Conservation (phyloP, 2,888 invertebrate species). For the Bombylius discolor region DNA sequence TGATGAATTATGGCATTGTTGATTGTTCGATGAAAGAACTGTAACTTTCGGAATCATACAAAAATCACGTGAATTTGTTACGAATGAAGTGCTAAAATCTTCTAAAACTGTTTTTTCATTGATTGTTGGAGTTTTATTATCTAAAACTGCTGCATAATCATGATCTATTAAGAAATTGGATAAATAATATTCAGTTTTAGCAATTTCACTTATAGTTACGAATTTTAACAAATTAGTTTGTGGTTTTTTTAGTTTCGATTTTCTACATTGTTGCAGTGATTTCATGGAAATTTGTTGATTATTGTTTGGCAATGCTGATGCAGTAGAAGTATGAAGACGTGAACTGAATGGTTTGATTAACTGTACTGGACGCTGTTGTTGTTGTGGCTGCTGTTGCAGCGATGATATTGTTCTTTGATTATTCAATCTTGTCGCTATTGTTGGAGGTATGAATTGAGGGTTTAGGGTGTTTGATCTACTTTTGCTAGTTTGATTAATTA, state of each 20-base stretch:
- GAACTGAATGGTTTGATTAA: too few relatives aligned
- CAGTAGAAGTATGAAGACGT: too few relatives aligned
- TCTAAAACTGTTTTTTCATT: background rate
- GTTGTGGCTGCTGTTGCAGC: background rate
- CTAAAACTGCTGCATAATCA: conserved; percentile 20
- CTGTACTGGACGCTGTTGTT: too few relatives aligned
- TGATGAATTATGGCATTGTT: too few relatives aligned
- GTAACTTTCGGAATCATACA: too few relatives aligned
- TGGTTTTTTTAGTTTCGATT: conserved; percentile 33
- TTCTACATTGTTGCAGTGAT: conserved; percentile 25
- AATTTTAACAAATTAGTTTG: conserved; percentile 30
- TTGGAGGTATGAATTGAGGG: background rate
- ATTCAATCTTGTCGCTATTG: background rate
- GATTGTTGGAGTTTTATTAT: background rate
- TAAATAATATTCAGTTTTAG: background rate
- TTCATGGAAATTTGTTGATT: conserved; percentile 24
- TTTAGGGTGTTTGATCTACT: background rate
- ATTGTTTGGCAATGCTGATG: background rate
- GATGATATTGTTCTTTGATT: background rate
- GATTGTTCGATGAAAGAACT: too few relatives aligned
- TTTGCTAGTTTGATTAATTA: background rate
- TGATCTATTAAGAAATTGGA: conserved; percentile 19
- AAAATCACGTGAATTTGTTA: too few relatives aligned
- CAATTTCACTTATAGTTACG: conserved; percentile 11
- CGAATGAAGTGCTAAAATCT: too few relatives aligned